Conservation (phyloP, 2,113 vertebrate genomes). For the Colinus virginianus region DNA sequence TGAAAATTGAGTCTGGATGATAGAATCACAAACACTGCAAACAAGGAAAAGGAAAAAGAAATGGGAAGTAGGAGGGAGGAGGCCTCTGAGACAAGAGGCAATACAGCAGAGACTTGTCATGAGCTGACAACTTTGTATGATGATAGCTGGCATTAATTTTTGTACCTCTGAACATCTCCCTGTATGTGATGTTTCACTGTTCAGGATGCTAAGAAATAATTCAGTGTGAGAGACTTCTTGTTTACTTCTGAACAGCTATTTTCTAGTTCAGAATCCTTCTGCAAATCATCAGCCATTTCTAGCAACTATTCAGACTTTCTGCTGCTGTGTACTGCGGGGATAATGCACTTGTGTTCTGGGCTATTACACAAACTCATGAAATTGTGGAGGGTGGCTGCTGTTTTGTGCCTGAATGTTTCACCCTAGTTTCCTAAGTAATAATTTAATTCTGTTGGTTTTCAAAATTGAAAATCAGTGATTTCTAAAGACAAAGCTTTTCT, state of each 20-base stretch:
- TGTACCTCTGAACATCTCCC: background rate
- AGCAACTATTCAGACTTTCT: constrained; percentile 4
- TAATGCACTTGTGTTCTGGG: constrained; percentile 20
- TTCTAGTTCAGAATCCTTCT: background rate
- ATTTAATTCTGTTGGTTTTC: background rate
- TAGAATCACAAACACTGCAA: background rate
- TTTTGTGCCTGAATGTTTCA: background rate
- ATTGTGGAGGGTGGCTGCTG: background rate
- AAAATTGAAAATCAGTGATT: constrained; percentile 8
- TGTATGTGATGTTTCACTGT: background rate
- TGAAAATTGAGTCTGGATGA: background rate
- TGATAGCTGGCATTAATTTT: background rate
- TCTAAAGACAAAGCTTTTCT: background rate
- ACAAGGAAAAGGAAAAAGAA: background rate
- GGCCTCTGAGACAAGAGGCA: background rate
- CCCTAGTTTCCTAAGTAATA: background rate
- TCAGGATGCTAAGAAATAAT: background rate
- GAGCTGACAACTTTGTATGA: background rate
- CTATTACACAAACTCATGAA: constrained; percentile 34
- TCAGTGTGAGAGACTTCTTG: background rate
- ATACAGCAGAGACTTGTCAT: background rate
- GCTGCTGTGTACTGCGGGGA: background rate
- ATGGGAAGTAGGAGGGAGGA: background rate
- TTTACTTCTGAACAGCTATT: constrained; percentile 8
- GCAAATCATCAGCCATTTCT: constrained; percentile 11